These are phyloP conservation scores for Anastrepha ludens DNA, from an alignment of 1,140 invertebrate genomes.

Conservation along the genomic window DNA sequence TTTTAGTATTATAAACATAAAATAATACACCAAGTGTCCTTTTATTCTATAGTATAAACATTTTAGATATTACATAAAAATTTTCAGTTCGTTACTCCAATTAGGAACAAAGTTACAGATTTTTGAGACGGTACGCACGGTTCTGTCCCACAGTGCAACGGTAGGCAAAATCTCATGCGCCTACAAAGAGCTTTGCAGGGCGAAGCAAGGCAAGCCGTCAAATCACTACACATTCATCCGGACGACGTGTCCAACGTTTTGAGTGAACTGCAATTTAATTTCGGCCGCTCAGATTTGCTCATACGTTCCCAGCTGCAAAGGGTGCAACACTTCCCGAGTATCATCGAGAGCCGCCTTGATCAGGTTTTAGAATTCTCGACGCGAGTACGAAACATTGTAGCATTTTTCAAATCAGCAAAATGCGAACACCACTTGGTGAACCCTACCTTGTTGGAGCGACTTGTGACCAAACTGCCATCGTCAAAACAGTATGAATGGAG, in stretches of 20 bases:
- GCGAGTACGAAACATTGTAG: background rate
- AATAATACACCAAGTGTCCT: too few relatives aligned
- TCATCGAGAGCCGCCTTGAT: background rate
- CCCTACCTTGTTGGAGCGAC: background rate
- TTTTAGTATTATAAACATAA: too few relatives aligned
- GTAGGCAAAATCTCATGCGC: background rate
- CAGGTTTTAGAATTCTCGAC: background rate
- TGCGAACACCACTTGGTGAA: background rate
- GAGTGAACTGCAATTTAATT: background rate
- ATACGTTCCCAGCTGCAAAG: background rate
- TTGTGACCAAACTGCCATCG: background rate
- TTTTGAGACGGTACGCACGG: too few relatives aligned
- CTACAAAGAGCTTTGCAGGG: too few relatives aligned
- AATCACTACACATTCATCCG: background rate
- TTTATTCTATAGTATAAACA: too few relatives aligned
- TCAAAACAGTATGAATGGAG: slow-evolving; percentile 24
- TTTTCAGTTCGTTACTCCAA: too few relatives aligned
- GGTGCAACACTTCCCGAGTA: background rate
- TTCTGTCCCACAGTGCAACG: too few relatives aligned
- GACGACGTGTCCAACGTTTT: background rate
- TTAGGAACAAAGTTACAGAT: too few relatives aligned
- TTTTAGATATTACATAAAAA: too few relatives aligned
- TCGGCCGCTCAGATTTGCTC: background rate
- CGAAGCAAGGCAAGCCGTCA: too few relatives aligned
- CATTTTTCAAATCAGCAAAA: background rate